Conservation (phyloP, 2,888 invertebrate genomes). For the Copidosoma aretas region DNA sequence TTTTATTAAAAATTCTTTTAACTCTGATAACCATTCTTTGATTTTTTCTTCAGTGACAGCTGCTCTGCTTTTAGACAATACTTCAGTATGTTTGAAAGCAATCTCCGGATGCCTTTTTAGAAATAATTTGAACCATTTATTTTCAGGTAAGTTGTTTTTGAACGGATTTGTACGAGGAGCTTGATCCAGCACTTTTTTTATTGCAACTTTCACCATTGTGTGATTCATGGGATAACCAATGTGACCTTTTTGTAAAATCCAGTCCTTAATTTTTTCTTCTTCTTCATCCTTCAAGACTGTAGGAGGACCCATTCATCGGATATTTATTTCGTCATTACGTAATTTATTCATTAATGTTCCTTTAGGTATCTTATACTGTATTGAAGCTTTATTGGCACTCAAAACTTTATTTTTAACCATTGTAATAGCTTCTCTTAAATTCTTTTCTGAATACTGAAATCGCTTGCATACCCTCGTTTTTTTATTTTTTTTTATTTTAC, state of each 20-base stretch:
- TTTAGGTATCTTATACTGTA: constrained; percentile 26
- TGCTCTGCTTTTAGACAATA: constrained; percentile 13
- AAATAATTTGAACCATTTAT: constrained; percentile 41
- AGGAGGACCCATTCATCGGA: constrained; percentile 26
- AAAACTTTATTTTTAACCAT: no score
- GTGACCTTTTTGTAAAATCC: constrained; percentile 39
- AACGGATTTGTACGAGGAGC: constrained; percentile 31
- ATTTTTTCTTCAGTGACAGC: constrained; percentile 30
- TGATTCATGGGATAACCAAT: constrained; percentile 39
- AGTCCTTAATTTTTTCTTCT: constrained; percentile 24
- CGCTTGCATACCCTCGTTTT: no score
- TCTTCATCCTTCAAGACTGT: constrained; percentile 19
- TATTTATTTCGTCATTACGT: constrained; percentile 1
- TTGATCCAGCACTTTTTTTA: constrained; percentile 35
- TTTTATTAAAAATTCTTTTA: constrained; percentile 13
- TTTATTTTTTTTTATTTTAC: no score
- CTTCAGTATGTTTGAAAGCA: constrained; percentile 4
- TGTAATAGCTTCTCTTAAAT: no score
- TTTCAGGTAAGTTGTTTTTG: constrained; percentile 36
- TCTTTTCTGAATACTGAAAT: no score
- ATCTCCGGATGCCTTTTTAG: constrained; percentile 41
- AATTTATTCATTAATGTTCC: constrained; percentile 29
- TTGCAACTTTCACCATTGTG: constrained; percentile 30
- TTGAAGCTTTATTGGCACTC: not conserved
- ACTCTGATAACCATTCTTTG: constrained; percentile 29